A percentile compares a stretch with the other conserved stretches of the same genome.
These are phyloP conservation scores for Danio aesculapii DNA, from an alignment of 2,797 vertebrate genomes.

Conservation along the genomic window DNA sequence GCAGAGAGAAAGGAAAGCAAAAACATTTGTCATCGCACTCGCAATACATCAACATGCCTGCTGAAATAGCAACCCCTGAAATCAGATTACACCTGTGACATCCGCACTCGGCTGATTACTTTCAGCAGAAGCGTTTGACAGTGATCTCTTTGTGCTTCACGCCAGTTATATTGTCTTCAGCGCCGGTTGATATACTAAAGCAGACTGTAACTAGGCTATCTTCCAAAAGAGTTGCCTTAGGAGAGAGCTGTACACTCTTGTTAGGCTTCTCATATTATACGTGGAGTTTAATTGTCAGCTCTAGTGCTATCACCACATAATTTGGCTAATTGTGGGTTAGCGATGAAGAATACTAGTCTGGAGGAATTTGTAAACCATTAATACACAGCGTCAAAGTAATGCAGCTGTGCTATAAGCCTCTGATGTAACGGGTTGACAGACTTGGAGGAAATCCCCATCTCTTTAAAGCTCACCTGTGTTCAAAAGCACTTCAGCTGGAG, in stretches of 20 bases:
- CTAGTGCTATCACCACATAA: conserved; percentile 61
- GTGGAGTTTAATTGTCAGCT: conserved; percentile 70
- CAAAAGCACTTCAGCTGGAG: conserved; percentile 75
- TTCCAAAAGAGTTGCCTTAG: conserved; percentile 62
- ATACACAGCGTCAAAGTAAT: conserved; percentile 49
- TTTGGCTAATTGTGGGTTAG: conserved; percentile 71
- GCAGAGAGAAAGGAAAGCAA: conserved; percentile 56
- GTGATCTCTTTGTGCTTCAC: conserved; percentile 47
- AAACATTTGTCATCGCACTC: conserved; percentile 63
- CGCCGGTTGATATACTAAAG: conserved; percentile 51
- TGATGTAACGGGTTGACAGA: conserved; percentile 56
- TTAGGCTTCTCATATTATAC: conserved; percentile 55
- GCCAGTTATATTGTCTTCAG: conserved; percentile 69
- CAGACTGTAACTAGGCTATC: conserved; percentile 60
- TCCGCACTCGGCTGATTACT: conserved; percentile 27
- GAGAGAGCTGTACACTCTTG: conserved; percentile 45
- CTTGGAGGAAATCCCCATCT: conserved; percentile 53
- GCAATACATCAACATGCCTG: conserved; percentile 28
- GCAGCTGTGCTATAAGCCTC: conserved; percentile 59
- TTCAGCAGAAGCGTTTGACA: conserved; percentile 56
- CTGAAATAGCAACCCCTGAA: conserved; percentile 54
- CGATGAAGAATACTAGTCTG: conserved; percentile 58
- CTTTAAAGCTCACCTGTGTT: conserved; percentile 76
- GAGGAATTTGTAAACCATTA: conserved; percentile 75
- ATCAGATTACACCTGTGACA: conserved; percentile 41